Evolutionary conservation across 2,113 vertebrate genomes (phyloP).

Genomic region (Gallinago jamesoni): DNA sequence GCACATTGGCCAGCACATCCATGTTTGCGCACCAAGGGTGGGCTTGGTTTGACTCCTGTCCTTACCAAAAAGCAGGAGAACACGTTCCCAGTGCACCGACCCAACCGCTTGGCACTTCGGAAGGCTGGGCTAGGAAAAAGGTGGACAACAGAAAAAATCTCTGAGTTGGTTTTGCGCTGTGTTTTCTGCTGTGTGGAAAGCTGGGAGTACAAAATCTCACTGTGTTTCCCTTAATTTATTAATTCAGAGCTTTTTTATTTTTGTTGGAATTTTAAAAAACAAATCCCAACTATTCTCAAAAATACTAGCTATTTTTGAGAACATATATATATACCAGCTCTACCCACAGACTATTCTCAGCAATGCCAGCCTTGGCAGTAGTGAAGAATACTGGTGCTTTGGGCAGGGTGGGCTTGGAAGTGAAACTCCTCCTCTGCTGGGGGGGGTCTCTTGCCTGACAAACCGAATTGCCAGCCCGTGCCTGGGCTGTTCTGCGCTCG

Average conservation of each 20-base stretch:
- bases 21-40: fast-evolving
- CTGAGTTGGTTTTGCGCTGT: background rate
- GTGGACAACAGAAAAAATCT: background rate
- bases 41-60: background rate
- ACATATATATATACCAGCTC: too few species aligned
- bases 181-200: background rate
- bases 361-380: background rate
- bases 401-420: background rate
- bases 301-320: background rate
- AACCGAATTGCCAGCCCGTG: fast-evolving
- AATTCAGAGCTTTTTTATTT: background rate
- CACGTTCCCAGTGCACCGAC: fast-evolving
- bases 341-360: background rate
- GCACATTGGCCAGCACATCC: fast-evolving
- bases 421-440: background rate
- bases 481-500: fast-evolving
- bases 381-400: background rate
- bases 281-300: background rate
- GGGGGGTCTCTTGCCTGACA: background rate
- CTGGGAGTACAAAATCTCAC: background rate
- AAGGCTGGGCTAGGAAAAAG: background rate
- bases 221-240: background rate
- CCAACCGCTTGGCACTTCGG: background rate
- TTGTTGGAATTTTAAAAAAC: background rate
- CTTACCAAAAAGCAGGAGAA: background rate